A percentile compares a stretch with the other conserved stretches of the same genome.
Evolutionary conservation across 2,797 vertebrate species (phyloP).

Genomic region (Semotilus atromaculatus): DNA sequence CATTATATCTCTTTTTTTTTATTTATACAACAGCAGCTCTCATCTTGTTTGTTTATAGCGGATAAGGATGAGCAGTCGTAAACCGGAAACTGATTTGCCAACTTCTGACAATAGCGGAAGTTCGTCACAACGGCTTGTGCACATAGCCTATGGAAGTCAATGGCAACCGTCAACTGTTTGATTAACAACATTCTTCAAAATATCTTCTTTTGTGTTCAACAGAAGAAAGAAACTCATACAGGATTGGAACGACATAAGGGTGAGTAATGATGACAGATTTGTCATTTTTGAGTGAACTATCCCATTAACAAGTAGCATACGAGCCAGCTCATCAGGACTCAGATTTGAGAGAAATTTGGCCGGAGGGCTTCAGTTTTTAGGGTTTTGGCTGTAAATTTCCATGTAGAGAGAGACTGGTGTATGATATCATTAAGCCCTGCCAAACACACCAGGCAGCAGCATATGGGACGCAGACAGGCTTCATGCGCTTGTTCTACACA

Average conservation of each 20-base stretch:
- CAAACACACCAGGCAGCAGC: constrained; percentile 45
- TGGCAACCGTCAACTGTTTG: not conserved
- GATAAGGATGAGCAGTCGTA: too few relatives aligned
- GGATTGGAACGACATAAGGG: not conserved
- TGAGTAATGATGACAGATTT: not conserved
- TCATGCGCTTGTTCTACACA: constrained; percentile 30
- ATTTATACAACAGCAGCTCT: too few relatives aligned
- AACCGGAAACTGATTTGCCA: too few relatives aligned
- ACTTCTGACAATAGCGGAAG: too few relatives aligned
- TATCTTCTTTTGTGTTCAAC: not conserved
- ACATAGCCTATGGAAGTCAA: too few relatives aligned
- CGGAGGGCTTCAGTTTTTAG: constrained; percentile 4
- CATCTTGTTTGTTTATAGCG: too few relatives aligned
- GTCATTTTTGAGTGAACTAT: not conserved
- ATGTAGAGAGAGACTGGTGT: constrained; percentile 12
- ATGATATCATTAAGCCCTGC: constrained; percentile 11
- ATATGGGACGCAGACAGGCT: constrained; percentile 46
- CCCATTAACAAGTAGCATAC: too few relatives aligned
- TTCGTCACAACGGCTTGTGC: too few relatives aligned
- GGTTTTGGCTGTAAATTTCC: not conserved
- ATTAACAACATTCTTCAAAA: not conserved
- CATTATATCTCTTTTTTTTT: too few relatives aligned
- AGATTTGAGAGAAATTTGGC: not conserved
- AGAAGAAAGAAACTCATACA: not conserved
- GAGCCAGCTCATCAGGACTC: not conserved